Base-by-base conservation (phyloP, 2,888 invertebrate genomes). In the Caenorhabditis sp. region DNA sequence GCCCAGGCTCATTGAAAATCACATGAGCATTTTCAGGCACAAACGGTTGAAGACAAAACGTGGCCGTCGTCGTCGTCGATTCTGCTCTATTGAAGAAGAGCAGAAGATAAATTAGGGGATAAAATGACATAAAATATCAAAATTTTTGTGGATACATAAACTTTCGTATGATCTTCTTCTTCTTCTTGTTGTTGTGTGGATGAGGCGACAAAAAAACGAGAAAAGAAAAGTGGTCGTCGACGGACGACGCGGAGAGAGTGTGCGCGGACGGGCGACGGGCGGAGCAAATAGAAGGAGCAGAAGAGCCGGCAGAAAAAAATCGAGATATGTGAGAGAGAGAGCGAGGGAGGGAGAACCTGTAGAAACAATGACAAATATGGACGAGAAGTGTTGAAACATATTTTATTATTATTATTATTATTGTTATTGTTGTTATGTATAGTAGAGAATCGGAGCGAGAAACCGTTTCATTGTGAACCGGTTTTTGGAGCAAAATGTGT, bases 1-100 rank as follows among this genome's bases (percentile, higher is more conserved):
- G 84, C 20, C 78, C 78, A 14, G 78, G 72, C 59, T 77, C 77
- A 23, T 80, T 81, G 68, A 85, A 85, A 0, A 92, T 91, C 59
- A 95, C 93, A 64, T 92, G 91, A 0, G 95, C 95, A 67, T 93
- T 91, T 20, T 92, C 91, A 31, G 85, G 84, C 0, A 86, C 84
- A 56, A 74, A 80, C 14, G 86, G 86, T 62, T 85, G 85, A 4
- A 77, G 68, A 53, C 86, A 85, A 38, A 63, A 67, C n/a, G n/a
- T n/a, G n/a, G n/a, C n/a, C n/a, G n/a, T n/a, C n/a, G n/a, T n/a
- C n/a, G n/a, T n/a, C n/a, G n/a, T n/a, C 43, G 14, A 43, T 7
- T 43, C 43, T 23, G 52, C 52, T 38, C 36, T 17, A 61, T 58
- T 63, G 54, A 56, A 63, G 70, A 71, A 71, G 67, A 71, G 67